phyloP scores from a whole-genome alignment of 2,797 vertebrate species.

The Pampus argenteus region DNA sequence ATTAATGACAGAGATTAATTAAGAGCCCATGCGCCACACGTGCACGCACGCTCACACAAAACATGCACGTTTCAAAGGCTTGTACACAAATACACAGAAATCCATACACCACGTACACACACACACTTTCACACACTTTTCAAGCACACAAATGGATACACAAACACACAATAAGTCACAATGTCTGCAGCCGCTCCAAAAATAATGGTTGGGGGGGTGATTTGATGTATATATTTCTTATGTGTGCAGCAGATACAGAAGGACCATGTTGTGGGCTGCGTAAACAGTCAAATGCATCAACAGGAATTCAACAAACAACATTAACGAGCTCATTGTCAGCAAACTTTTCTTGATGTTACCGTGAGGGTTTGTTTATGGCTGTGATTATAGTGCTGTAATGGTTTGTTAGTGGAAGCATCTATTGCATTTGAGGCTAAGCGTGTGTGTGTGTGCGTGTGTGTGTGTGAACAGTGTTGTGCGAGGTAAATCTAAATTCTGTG shows the following conservation, averaged over 20 bases:
- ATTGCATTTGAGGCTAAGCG: slow-evolving; percentile 45
- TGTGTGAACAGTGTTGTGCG: slow-evolving; percentile 8
- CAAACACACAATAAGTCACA: slow-evolving; percentile 34
- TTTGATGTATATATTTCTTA: slow-evolving; percentile 46
- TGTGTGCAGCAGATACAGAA: slow-evolving; percentile 21
- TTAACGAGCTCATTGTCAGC: slow-evolving; percentile 66
- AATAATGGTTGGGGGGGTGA: neutral
- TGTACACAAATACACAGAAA: slow-evolving; percentile 7
- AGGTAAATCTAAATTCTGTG: slow-evolving; percentile 8
- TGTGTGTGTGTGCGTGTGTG: slow-evolving; percentile 10
- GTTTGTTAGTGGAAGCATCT: slow-evolving; percentile 63
- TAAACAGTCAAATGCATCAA: slow-evolving; percentile 39
- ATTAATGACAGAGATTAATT: slow-evolving; percentile 86
- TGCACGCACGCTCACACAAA: slow-evolving; percentile 9
- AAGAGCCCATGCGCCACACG: slow-evolving; percentile 62
- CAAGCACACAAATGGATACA: slow-evolving; percentile 27
- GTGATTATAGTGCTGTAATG: slow-evolving; percentile 60
- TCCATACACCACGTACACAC: slow-evolving; percentile 17
- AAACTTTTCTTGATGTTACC: slow-evolving; percentile 72
- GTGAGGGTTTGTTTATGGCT: slow-evolving; percentile 64
- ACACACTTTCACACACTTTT: slow-evolving; percentile 17
- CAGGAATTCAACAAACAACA: slow-evolving; percentile 54
- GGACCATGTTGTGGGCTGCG: slow-evolving; percentile 16
- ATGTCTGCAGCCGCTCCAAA: slow-evolving; percentile 24
- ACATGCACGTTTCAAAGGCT: slow-evolving; percentile 7